These are phyloP conservation scores for Anas platyrhynchos DNA, from an alignment of 2,113 vertebrate genomes.

Conservation along the genomic window DNA sequence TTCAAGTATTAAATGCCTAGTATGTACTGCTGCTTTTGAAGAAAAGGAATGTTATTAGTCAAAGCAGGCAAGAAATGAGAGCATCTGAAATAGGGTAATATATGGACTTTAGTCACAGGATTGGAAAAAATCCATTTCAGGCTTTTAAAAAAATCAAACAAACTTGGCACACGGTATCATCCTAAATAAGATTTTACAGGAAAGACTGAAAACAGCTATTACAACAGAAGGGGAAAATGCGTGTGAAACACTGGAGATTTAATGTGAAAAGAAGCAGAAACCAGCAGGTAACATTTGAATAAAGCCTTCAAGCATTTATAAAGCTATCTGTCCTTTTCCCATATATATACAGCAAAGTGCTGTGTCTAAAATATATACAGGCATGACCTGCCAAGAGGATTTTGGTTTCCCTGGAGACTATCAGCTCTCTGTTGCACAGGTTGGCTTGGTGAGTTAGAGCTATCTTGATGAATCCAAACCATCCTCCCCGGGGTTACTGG, in stretches of 20 bases:
- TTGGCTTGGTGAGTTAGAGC: neutral
- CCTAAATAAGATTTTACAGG: neutral
- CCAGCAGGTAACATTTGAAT: constrained; percentile 45
- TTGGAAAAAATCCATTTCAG: neutral
- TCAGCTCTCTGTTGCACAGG: constrained; percentile 23
- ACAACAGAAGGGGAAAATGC: neutral
- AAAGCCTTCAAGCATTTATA: constrained; percentile 29
- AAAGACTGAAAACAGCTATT: neutral
- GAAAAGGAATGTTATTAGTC: neutral
- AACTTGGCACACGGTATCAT: neutral
- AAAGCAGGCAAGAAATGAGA: neutral
- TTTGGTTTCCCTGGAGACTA: constrained; percentile 67
- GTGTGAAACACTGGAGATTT: neutral
- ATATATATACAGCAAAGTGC: neutral
- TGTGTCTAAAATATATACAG: constrained; percentile 32
- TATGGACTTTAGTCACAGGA: neutral
- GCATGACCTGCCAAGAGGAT: constrained; percentile 48
- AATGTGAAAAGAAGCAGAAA: constrained; percentile 36
- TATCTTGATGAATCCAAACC: constrained; percentile 45
- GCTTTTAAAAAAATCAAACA: neutral
- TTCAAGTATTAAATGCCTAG: neutral
- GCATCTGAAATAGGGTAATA: neutral
- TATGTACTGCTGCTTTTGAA: neutral
- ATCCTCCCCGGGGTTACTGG: neutral
- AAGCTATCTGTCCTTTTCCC: constrained; percentile 32